These are phyloP conservation scores for Drosophila nikananu DNA, from an alignment of 1,140 invertebrate genomes.

Conservation along the genomic window DNA sequence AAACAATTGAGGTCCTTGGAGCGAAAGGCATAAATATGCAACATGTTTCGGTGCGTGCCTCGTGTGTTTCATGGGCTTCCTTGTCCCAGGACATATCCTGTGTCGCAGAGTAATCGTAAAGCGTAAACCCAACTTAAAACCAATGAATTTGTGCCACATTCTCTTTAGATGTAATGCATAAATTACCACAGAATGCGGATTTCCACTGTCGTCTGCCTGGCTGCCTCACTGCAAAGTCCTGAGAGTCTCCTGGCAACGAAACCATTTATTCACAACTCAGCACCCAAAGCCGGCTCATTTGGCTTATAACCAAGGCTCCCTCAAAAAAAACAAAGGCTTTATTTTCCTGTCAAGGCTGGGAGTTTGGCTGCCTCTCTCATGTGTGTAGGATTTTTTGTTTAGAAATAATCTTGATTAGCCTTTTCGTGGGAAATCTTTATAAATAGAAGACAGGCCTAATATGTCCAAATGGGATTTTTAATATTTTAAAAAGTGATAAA, in stretches of 20 bases:
- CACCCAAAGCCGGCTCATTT: constrained; percentile 43
- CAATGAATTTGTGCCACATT: constrained; percentile 25
- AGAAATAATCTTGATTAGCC: constrained; percentile 30
- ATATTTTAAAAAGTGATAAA: neutral
- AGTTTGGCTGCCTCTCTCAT: constrained; percentile 7
- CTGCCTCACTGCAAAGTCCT: constrained; percentile 9
- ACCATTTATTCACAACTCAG: constrained; percentile 45
- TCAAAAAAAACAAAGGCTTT: constrained; percentile 21
- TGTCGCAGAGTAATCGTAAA: constrained; percentile 16
- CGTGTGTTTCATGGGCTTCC: constrained; percentile 46
- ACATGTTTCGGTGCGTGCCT: constrained; percentile 63
- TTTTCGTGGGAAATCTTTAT: constrained; percentile 15
- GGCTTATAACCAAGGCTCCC: constrained; percentile 40
- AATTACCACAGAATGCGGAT: constrained; percentile 60
- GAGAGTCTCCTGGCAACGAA: constrained; percentile 23
- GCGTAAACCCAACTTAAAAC: constrained; percentile 26
- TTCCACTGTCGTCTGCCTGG: constrained; percentile 51
- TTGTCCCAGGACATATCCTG: constrained; percentile 4
- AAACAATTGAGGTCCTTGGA: constrained; percentile 58
- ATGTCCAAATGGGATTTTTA: neutral
- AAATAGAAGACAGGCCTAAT: constrained; percentile 14
- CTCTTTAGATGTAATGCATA: constrained; percentile 53
- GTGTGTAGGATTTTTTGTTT: constrained; percentile 3
- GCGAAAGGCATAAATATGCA: constrained; percentile 58
- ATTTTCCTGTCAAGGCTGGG: constrained; percentile 29